Base-by-base conservation (phyloP, 2,113 vertebrate genomes). In the Myodes glareolus region DNA sequence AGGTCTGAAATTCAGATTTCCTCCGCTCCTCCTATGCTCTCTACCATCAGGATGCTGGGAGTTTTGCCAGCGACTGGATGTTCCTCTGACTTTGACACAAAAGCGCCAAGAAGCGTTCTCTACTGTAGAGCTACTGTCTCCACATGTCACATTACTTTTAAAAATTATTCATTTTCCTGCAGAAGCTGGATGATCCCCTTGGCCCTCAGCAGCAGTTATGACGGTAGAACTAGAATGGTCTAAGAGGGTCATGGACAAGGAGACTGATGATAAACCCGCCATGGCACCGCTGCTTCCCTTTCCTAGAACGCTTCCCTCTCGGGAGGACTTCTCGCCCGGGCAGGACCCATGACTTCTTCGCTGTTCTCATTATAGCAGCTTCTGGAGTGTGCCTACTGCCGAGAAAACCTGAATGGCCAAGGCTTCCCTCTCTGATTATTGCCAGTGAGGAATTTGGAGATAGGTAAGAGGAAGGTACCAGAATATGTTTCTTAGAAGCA, bases 21-120 rank as follows among this genome's bases (percentile, higher is more conserved):
- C 31, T 21, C 67, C 2, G 27, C 52, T 58, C 92, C 25, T 45
- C 80, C 75, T 76, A 12, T n/a, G 17, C 63, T 45, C 21, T 86
- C 50, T 50, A 31, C 78, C 17, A 70, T 36, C n/a, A 58, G 39
- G 72, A 73, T 25, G 17, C 80, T 13, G 2, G 36, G 75, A 76
- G 4, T 21, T 86, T 94, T 95, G 86, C 39, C n/a, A 45, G 84
- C 39, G 81, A 7, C 45, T 76, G 33, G 55, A 42, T 19, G 33
- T 96, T 90, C 61, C 94, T 95, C n/a, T 91, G 90, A 78, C 67
- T 94, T 85, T 94, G 90, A 93, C 33, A 31, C 10, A 75, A 73
- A 88, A 36, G 27, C n/a, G 73, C 42, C 90, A 55, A 90, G 81
- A 73, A 88, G 78, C 55, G 45, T 36, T 23, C 45, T 93, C 72